A percentile compares a stretch with the other conserved stretches of the same genome.
These are phyloP conservation scores for Drosophila bunnanda DNA, from an alignment of 2,888 invertebrate genomes.

Conservation along the genomic window DNA sequence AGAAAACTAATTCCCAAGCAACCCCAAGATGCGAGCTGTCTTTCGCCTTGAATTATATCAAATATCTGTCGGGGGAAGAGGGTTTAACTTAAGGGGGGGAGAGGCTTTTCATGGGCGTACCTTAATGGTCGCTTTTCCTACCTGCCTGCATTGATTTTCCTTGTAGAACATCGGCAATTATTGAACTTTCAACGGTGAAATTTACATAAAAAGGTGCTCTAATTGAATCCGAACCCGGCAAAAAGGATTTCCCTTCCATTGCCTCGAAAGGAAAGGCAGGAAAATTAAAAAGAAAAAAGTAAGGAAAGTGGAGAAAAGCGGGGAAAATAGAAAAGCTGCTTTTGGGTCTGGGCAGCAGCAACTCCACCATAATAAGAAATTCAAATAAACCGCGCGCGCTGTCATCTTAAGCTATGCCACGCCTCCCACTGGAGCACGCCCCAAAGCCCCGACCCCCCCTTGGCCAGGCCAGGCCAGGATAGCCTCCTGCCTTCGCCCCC, in stretches of 20 bases:
- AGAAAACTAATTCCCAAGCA: conserved; percentile 76
- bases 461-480: no score
- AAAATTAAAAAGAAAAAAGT: conserved; percentile 61
- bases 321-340: conserved; percentile 38
- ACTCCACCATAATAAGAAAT: conserved; percentile 76
- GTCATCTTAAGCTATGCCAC: conserved; percentile 82
- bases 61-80: conserved; percentile 1
- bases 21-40: conserved; percentile 56
- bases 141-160: conserved; percentile 80
- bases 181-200: conserved; percentile 82
- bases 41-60: conserved; percentile 51
- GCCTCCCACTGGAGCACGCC: conserved; percentile 70
- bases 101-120: background rate
- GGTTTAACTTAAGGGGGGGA: background rate
- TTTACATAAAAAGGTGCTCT: conserved; percentile 77
- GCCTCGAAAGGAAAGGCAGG: conserved; percentile 45
- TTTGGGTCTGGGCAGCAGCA: conserved; percentile 33
- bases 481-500: background rate
- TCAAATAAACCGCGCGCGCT: conserved; percentile 82
- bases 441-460: conserved; percentile 37
- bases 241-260: conserved; percentile 67
- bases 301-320: background rate
- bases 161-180: conserved; percentile 84
- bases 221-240: conserved; percentile 69
- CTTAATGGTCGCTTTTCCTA: conserved; percentile 40